phyloP scores from a whole-genome alignment of 2,113 vertebrate species.

The Peromyscus leucopus region DNA sequence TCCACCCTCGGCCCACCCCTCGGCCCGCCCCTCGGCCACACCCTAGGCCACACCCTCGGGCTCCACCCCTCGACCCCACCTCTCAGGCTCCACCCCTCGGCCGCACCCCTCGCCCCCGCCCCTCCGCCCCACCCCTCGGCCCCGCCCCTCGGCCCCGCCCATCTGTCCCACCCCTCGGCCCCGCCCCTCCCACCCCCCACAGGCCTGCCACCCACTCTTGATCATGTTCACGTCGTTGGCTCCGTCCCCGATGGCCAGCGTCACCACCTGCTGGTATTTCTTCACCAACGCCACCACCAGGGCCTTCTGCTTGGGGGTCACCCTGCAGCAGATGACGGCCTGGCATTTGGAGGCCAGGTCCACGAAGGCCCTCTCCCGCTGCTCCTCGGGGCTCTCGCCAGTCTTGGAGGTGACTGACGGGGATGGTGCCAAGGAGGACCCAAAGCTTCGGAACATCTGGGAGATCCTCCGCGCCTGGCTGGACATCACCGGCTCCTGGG shows the following conservation, averaged over 20 bases:
- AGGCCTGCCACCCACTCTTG: slow-evolving; percentile 89
- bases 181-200: neutral
- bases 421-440: rapidly evolving
- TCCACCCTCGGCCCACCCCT: too few species aligned
- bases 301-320: slow-evolving; percentile 96
- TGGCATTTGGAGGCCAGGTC: slow-evolving; percentile 91
- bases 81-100: too few species aligned
- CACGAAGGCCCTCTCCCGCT: slow-evolving; percentile 89
- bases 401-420: neutral
- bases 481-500: neutral
- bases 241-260: slow-evolving; percentile 94
- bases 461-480: neutral
- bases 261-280: slow-evolving; percentile 90
- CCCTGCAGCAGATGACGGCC: slow-evolving; percentile 95
- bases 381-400: slow-evolving; percentile 75
- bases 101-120: too few species aligned
- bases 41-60: too few species aligned
- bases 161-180: too few species aligned
- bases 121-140: too few species aligned
- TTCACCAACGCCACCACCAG: slow-evolving; percentile 91
- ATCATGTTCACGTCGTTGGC: slow-evolving; percentile 99
- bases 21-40: too few species aligned
- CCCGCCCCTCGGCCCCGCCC: too few species aligned
- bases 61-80: rapidly evolving
- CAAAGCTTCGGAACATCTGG: neutral